Conservation (phyloP, 2,797 vertebrate species). For the Nyctibius grandis region DNA sequence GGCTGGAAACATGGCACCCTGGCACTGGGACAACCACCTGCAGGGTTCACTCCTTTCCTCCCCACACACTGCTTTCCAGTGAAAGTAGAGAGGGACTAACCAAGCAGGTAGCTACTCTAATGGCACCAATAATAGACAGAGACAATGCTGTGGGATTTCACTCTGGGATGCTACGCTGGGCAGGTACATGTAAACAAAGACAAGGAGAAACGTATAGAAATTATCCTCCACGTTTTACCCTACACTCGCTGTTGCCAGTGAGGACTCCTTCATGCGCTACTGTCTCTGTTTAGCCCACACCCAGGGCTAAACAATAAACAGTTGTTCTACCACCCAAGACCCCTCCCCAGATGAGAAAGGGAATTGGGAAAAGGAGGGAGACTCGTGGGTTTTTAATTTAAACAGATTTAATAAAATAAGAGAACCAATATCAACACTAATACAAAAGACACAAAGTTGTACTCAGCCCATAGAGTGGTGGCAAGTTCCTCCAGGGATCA, state of each 20-base stretch:
- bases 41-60: background rate
- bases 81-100: background rate
- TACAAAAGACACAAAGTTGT: too few species aligned
- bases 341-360: too few species aligned
- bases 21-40: too few species aligned
- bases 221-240: background rate
- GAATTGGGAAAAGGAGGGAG: too few species aligned
- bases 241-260: background rate
- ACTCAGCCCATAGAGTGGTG: too few species aligned
- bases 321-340: too few species aligned
- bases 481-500: too few species aligned
- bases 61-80: accelerated
- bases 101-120: background rate
- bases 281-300: too few species aligned
- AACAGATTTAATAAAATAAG: too few species aligned
- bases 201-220: background rate
- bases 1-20: background rate
- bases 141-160: background rate
- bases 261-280: background rate
- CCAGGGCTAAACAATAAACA: too few species aligned
- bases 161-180: background rate
- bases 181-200: background rate
- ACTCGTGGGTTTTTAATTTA: too few species aligned
- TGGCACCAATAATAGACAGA: background rate
- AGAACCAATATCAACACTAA: too few species aligned